Percentiles rank a stretch among this genome's conserved stretches.
phyloP scores from a whole-genome alignment of 1,140 invertebrate species.

The Drosophila leontia region DNA sequence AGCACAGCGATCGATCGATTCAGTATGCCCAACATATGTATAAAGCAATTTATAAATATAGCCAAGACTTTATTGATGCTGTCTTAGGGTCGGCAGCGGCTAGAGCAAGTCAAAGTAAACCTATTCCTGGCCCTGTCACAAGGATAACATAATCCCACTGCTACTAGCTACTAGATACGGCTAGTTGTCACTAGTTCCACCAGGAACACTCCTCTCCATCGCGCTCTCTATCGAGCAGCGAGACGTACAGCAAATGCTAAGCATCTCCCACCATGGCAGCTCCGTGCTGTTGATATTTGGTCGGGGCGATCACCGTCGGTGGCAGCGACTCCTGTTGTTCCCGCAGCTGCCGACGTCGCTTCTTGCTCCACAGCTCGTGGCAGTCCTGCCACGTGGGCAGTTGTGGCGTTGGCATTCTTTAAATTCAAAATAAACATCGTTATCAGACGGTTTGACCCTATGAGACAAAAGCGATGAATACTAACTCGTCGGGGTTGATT shows the following conservation, averaged over 20 bases:
- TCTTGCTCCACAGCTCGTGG: constrained; percentile 99
- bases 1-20: constrained; percentile 63
- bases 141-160: constrained; percentile 45
- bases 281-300: constrained; percentile 87
- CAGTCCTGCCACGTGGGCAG: constrained; percentile 99
- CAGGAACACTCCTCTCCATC: constrained; percentile 63
- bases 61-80: constrained; percentile 58
- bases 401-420: constrained; percentile 92
- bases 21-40: constrained; percentile 50
- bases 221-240: constrained; percentile 58
- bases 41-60: constrained; percentile 64
- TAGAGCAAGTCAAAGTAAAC: constrained; percentile 58
- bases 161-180: constrained; percentile 48
- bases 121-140: constrained; percentile 47
- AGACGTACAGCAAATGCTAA: constrained; percentile 76
- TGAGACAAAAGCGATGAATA: constrained; percentile 60
- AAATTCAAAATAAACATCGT: constrained; percentile 39
- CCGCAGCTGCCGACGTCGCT: constrained; percentile 91
- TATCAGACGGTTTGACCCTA: constrained; percentile 15
- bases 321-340: constrained; percentile 87
- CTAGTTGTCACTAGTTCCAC: constrained; percentile 64
- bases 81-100: constrained; percentile 60
- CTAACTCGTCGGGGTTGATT: constrained; percentile 95
- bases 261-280: constrained; percentile 72
- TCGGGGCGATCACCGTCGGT: constrained; percentile 63